These are phyloP conservation scores for Liparis tanakae DNA, from an alignment of 2,797 vertebrate species.

Conservation along the genomic window DNA sequence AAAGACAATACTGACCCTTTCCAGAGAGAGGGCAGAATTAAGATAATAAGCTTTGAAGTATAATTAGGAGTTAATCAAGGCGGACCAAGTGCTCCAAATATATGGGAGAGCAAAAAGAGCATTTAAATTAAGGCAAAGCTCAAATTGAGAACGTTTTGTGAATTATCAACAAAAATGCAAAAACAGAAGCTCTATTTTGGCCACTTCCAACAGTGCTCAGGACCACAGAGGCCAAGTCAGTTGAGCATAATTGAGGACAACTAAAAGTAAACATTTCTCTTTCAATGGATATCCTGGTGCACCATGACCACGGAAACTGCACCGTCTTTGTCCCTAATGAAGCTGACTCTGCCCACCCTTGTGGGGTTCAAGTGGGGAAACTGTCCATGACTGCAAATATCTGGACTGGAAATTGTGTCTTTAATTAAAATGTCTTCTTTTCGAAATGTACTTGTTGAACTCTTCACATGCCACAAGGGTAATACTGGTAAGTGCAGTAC, in stretches of 20 bases:
- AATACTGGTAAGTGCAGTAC: conserved; percentile 6
- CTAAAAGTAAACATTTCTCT: conserved; percentile 5
- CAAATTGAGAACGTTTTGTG: not conserved
- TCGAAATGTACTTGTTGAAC: conserved; percentile 44
- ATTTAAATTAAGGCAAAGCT: conserved; percentile 10
- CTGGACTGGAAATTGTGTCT: conserved; percentile 34
- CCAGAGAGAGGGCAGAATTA: conserved; percentile 45
- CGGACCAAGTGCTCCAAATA: conserved; percentile 10
- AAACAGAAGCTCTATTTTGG: not conserved
- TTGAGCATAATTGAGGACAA: too few species aligned
- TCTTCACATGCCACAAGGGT: conserved; percentile 27
- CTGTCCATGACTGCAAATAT: conserved; percentile 58
- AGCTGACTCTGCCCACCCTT: conserved; percentile 61
- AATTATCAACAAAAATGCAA: conserved; percentile 18
- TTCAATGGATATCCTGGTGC: conserved; percentile 17
- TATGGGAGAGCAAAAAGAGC: conserved; percentile 10
- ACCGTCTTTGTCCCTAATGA: conserved; percentile 54
- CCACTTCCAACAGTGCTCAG: not conserved
- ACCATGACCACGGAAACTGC: conserved; percentile 37
- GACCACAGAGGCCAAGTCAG: not conserved
- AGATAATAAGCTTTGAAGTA: conserved; percentile 37
- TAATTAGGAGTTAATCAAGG: conserved; percentile 30
- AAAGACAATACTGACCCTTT: conserved; percentile 46
- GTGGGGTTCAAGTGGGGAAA: conserved; percentile 41
- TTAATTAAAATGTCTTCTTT: conserved; percentile 57